Evolutionary conservation across 2,888 invertebrate species (phyloP).

Genomic region (Diaperis boleti): DNA sequence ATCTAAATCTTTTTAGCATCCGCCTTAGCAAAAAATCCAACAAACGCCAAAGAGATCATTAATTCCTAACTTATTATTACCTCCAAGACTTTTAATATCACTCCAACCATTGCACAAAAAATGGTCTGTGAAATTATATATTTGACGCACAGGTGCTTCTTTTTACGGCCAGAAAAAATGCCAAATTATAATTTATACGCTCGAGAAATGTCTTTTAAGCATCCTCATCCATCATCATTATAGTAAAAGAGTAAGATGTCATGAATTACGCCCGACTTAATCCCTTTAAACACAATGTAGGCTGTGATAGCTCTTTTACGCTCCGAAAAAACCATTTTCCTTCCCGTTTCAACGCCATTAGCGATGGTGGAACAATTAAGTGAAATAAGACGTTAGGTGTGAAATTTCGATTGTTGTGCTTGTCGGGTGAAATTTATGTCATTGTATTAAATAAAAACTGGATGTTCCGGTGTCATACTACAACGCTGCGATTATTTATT

Average conservation of each 20-base stretch:
- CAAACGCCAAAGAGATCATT: slow-evolving; percentile 44
- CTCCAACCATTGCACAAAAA: slow-evolving; percentile 46
- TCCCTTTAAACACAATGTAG: slow-evolving; percentile 18
- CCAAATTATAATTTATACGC: slow-evolving; percentile 50
- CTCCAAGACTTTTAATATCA: slow-evolving; percentile 49
- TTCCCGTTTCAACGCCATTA: slow-evolving; percentile 8
- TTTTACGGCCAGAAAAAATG: slow-evolving; percentile 47
- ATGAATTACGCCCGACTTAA: slow-evolving; percentile 36
- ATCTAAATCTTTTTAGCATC: not conserved
- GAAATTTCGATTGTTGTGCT: slow-evolving; percentile 46
- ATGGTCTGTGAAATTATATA: slow-evolving; percentile 49
- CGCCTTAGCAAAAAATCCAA: slow-evolving; percentile 15
- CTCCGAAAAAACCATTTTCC: slow-evolving; percentile 4
- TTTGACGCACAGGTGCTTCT: slow-evolving; percentile 44
- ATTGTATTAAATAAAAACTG: slow-evolving; percentile 4
- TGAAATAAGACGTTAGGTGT: slow-evolving; percentile 38
- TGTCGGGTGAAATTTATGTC: slow-evolving; percentile 47
- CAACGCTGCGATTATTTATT: too few species aligned
- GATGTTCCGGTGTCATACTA: too few species aligned
- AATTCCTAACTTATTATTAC: slow-evolving; percentile 47
- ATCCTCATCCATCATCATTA: slow-evolving; percentile 43
- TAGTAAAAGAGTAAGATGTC: slow-evolving; percentile 40
- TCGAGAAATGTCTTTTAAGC: slow-evolving; percentile 50
- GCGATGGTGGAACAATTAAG: slow-evolving; percentile 7
- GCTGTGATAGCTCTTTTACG: slow-evolving; percentile 21